phyloP scores from a whole-genome alignment of 2,113 vertebrate species.

The Epinephelus lanceolatus region DNA sequence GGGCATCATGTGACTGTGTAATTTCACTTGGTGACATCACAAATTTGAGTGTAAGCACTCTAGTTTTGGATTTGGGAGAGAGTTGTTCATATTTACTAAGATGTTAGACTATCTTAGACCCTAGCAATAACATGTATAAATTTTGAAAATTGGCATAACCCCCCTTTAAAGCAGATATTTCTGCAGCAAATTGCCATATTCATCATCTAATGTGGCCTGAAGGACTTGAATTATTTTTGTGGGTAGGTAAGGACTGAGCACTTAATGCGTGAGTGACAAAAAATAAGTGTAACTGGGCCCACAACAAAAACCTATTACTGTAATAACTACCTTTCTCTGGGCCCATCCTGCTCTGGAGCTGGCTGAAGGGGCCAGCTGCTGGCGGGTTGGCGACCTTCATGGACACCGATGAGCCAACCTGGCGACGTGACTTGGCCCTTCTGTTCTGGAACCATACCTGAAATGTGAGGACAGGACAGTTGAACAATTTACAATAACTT shows the following conservation, averaged over 20 bases:
- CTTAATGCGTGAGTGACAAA: neutral
- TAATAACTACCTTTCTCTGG: slow-evolving; percentile 56
- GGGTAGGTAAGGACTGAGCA: neutral
- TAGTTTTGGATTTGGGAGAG: too few relatives aligned
- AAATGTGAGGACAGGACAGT: neutral
- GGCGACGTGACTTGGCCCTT: slow-evolving; percentile 90
- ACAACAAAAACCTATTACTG: neutral
- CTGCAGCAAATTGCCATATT: neutral
- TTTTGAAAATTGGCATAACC: too few relatives aligned
- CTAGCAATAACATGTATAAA: too few relatives aligned
- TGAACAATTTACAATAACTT: neutral
- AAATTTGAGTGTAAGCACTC: neutral
- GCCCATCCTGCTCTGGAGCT: slow-evolving; percentile 61
- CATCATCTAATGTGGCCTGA: neutral
- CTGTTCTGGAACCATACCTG: slow-evolving; percentile 97
- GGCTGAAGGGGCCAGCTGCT: slow-evolving; percentile 55
- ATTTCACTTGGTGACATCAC: neutral
- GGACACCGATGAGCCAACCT: slow-evolving; percentile 79
- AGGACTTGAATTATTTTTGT: neutral
- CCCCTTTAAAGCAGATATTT: neutral
- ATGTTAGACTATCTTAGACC: too few relatives aligned
- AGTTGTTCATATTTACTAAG: too few relatives aligned
- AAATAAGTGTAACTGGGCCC: neutral
- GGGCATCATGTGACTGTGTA: too few relatives aligned
- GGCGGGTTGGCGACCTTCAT: slow-evolving; percentile 58